Conservation (phyloP, 2,797 vertebrate genomes). For the Acrossocheilus fasciatus region DNA sequence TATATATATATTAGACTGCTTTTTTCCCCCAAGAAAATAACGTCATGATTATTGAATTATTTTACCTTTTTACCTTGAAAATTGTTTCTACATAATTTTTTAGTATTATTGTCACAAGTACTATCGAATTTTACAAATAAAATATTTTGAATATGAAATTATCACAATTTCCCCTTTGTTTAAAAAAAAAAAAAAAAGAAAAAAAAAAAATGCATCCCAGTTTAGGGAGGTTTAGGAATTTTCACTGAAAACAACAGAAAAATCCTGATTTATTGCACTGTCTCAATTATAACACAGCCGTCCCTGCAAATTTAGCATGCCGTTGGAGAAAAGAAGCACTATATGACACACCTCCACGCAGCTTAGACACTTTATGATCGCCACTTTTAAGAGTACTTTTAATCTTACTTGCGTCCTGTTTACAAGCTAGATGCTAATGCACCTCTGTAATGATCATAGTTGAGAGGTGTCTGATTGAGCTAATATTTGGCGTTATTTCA, state of each 20-base stretch:
- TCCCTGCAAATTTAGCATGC: neutral
- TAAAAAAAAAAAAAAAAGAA: too few species aligned
- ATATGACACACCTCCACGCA: neutral
- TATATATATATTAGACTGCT: too few species aligned
- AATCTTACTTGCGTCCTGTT: slow-evolving; percentile 48
- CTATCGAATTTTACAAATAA: too few species aligned
- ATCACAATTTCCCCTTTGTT: too few species aligned
- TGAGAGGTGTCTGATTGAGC: slow-evolving; percentile 34
- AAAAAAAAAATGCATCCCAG: too few species aligned
- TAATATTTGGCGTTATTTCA: slow-evolving; percentile 62
- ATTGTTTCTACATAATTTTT: neutral
- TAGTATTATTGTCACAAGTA: neutral
- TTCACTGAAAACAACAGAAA: neutral
- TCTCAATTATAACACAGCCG: neutral
- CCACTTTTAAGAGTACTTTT: slow-evolving; percentile 33
- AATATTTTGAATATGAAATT: too few species aligned
- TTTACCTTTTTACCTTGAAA: too few species aligned
- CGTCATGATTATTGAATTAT: too few species aligned
- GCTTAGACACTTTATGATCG: neutral
- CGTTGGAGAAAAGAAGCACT: neutral
- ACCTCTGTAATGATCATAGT: slow-evolving; percentile 52
- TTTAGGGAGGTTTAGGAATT: neutral
- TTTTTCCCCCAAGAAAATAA: too few species aligned
- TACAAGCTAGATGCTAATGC: slow-evolving; percentile 58
- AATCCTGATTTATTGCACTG: neutral